A percentile compares a stretch with the other conserved stretches of the same genome.
These are phyloP conservation scores for Choristoneura rosaceana DNA, from an alignment of 2,888 invertebrate species.

Conservation along the genomic window DNA sequence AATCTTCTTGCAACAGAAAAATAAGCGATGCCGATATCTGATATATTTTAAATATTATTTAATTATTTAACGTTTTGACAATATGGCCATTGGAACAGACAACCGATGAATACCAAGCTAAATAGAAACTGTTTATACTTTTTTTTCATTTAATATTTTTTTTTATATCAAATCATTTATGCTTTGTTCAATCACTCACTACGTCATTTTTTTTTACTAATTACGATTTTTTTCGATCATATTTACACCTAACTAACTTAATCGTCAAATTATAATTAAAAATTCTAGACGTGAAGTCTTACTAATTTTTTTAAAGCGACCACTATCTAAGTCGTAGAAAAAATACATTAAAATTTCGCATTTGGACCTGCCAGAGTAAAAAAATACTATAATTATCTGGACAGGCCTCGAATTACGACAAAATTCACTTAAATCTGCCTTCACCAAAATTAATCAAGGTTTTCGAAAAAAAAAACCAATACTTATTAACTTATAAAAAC, in stretches of 20 bases:
- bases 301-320: conserved; percentile 38
- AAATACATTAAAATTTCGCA: conserved; percentile 42
- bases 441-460: conserved; percentile 30
- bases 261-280: conserved; percentile 39
- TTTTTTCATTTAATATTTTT: conserved; percentile 34
- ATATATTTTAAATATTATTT: neutral
- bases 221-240: conserved; percentile 42
- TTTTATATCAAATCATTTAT: conserved; percentile 41
- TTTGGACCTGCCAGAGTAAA: conserved; percentile 36
- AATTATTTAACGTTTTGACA: conserved; percentile 26
- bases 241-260: conserved; percentile 43
- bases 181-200: conserved; percentile 41
- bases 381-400: conserved; percentile 39
- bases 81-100: conserved; percentile 13
- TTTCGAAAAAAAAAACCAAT: conserved; percentile 19
- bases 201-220: conserved; percentile 41
- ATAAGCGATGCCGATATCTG: neutral
- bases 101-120: conserved; percentile 28
- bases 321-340: conserved; percentile 37
- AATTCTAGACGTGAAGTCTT: conserved; percentile 35
- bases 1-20: neutral
- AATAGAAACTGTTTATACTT: conserved; percentile 31
- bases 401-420: conserved; percentile 35
- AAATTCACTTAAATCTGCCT: conserved; percentile 29
- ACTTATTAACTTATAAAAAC: conserved; percentile 13